Base-by-base conservation (phyloP, 2,113 vertebrate species). In the Pao palembangensis region DNA sequence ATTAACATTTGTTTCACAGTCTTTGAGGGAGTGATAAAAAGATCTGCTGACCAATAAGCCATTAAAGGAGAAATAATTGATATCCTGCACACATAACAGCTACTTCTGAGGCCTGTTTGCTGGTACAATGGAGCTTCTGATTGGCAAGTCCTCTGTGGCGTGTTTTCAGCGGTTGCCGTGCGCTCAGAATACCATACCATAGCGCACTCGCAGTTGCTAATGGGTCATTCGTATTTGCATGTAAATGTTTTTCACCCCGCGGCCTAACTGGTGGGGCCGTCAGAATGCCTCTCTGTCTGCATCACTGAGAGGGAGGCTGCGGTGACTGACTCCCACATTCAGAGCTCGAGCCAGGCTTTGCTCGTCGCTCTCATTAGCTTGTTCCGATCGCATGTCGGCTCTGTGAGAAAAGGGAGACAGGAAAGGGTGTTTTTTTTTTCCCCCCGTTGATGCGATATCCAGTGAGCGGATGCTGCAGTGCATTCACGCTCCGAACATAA, bases 191-290 rank as follows among this genome's bases (percentile, higher is more conserved):
- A 66, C 62, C 78, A 57, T 68, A 63, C 71, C 78, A 5, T 66
- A 65, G 79, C 69, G 21, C 65, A 62, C 60, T 76, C 79, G 56
- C 73, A 58, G 71, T 71, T 61, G 76, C 81, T 73, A 67, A 71
- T 49, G 68, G 85, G 78, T 79, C 80, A 85, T 87, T 87, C 59
- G 82, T 87, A 88, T 91, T 88, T 88, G 82, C 88, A 90, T 90
- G 88, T 87, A 87, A 90, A 90, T 90, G 85, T 87, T 86, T 86
- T 88, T 87, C 81, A 80, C 84, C 79, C 75, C 68, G 76, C 75
- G 82, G 79, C 80, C 82, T 60, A 73, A 76, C 77, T 81, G 80
- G 78, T 79, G 81, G 80, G 69, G 80, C 80, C 82, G 86, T 87
- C 82, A 82, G 82, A 90, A 87, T 84, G 83, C 76, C 67, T 78